Percentiles rank a stretch among this genome's conserved stretches.
These are phyloP conservation scores for Pygoscelis antarcticus DNA, from an alignment of 2,113 vertebrate species.

Conservation along the genomic window DNA sequence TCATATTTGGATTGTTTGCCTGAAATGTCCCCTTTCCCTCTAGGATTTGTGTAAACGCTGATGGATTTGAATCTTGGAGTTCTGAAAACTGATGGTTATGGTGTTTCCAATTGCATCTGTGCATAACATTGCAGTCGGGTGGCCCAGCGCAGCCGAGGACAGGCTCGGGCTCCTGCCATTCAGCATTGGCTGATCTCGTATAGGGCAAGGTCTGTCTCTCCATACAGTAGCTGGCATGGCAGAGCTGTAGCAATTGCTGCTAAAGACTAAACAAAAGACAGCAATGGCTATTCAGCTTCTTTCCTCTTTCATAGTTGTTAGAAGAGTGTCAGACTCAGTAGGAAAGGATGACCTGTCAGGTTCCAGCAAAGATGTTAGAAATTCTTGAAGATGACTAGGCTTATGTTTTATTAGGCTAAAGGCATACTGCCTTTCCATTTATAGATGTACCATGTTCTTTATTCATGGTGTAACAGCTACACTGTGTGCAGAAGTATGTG, in stretches of 20 bases:
- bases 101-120: background rate
- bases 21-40: background rate
- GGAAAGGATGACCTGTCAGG: background rate
- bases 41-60: background rate
- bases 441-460: background rate
- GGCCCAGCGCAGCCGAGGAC: accelerated
- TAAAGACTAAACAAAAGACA: background rate
- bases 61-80: background rate
- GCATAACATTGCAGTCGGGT: accelerated
- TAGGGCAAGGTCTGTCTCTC: background rate
- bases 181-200: background rate
- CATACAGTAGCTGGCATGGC: too few relatives aligned
- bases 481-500: background rate
- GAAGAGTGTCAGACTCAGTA: background rate
- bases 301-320: background rate
- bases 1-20: accelerated
- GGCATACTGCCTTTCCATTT: background rate
- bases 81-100: background rate
- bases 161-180: background rate
- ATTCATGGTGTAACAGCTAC: background rate
- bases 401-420: background rate
- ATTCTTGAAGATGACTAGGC: background rate
- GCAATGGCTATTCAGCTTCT: background rate
- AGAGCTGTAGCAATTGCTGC: background rate
- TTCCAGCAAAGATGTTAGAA: background rate